Base-by-base conservation (phyloP, 2,797 vertebrate species). In the Tokudaia muenninki region DNA sequence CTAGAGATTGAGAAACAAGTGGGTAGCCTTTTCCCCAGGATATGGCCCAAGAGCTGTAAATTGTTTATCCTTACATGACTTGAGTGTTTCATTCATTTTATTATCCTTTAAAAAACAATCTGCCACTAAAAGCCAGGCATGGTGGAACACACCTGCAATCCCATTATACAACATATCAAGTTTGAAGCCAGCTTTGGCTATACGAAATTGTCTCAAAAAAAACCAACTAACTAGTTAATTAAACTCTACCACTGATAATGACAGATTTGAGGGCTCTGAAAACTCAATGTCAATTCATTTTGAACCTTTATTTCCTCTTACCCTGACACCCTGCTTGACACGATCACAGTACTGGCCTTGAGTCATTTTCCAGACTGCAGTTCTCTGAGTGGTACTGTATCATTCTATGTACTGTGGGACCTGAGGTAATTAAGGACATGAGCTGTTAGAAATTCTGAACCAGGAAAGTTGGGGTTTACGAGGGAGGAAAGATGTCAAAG, bases 21-120 rank as follows among this genome's bases (percentile, higher is more conserved):
- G n/a, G 17, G 37, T 22, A 82, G 61, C 29, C 61, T 22, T 65
- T 34, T 21, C 94, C 74, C 93, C 63, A 44, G 88, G 63, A 90
- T 92, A 59, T 78, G 47, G 80, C 87, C 22, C 4, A 59, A 31
- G 21, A 94, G 88, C 4, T 8, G 21, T 86, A 93, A 93, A 86
- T 78, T 82, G 86, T 78, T 84, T 59, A 94, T 82, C 57, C 67
- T 95, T 10, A 57, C 19, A 95, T 63, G 41, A 67, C 50, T 81
- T 79, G 37, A 75, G 67, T 65, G 26, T 95, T 94, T 92, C 11
- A 44, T 22, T 95, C 24, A 79, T 83, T 89, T 94, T 86, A 82
- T 77, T 91, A n/a, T 89, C 75, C 47, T 93, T 97, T 65, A 29
- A 47, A 77, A 89, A 77, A 59, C 95, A 82, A 92, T 95, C 31